Percentiles rank a stretch among this genome's conserved stretches.
phyloP scores from a whole-genome alignment of 2,113 vertebrate genomes.

The Spermophilus dauricus region DNA sequence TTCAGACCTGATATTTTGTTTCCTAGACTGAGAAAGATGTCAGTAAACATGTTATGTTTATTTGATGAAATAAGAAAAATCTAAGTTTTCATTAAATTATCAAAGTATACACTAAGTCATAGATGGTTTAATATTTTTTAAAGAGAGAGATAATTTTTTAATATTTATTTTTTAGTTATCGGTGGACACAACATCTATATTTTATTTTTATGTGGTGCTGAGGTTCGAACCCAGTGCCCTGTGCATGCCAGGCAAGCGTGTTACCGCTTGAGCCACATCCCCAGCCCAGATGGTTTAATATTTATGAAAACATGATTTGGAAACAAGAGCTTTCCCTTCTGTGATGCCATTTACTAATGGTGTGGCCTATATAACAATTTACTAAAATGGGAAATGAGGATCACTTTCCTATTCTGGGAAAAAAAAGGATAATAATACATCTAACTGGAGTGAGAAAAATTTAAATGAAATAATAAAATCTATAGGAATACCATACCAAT shows the following conservation, averaged over 20 bases:
- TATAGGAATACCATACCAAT: background rate
- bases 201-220: no score
- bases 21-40: background rate
- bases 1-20: background rate
- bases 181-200: no score
- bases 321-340: background rate
- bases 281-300: background rate
- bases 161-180: no score
- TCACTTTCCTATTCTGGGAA: background rate
- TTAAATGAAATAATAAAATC: conserved; percentile 7
- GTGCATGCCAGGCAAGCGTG: no score
- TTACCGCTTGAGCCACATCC: no score
- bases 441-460: background rate
- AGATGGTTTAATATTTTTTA: background rate
- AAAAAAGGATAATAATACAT: background rate
- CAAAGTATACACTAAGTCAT: background rate
- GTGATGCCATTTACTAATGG: background rate
- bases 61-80: background rate
- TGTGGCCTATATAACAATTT: background rate
- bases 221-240: no score
- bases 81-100: conserved; percentile 31
- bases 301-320: background rate
- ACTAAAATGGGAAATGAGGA: background rate
- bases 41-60: background rate
- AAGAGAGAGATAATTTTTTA: no score